Conservation (phyloP, 2,113 vertebrate genomes). For the Vulpes ferrilata region DNA sequence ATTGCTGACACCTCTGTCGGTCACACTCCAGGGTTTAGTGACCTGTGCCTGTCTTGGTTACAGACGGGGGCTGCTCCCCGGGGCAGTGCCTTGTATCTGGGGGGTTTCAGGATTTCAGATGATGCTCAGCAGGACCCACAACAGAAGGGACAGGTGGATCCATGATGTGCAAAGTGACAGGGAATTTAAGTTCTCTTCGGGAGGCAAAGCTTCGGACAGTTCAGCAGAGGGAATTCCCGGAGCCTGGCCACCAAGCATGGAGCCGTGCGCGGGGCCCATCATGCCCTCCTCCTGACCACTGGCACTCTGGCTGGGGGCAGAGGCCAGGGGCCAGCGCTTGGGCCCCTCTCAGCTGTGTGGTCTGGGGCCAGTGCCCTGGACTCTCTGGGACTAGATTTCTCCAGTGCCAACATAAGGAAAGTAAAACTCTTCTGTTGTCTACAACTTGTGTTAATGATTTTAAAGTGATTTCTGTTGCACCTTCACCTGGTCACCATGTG, state of each 20-base stretch:
- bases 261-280: too few species aligned
- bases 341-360: too few species aligned
- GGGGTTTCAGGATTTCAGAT: background rate
- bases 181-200: too few species aligned
- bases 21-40: background rate
- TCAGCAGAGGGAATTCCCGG: background rate
- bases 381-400: background rate
- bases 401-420: background rate
- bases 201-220: background rate
- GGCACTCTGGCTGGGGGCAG: too few species aligned
- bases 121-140: background rate
- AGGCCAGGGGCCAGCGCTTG: background rate
- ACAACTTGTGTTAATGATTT: background rate
- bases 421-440: background rate
- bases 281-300: too few species aligned
- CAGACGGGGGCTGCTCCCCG: background rate
- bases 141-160: background rate
- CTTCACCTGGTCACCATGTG: background rate
- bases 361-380: too few species aligned
- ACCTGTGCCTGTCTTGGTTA: background rate
- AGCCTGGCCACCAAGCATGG: background rate
- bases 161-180: background rate
- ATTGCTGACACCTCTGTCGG: fast-evolving
- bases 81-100: background rate
- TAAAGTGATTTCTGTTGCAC: background rate